These are phyloP conservation scores for Sebastes ruberrimus DNA, from an alignment of 2,797 vertebrate species.

Conservation along the genomic window DNA sequence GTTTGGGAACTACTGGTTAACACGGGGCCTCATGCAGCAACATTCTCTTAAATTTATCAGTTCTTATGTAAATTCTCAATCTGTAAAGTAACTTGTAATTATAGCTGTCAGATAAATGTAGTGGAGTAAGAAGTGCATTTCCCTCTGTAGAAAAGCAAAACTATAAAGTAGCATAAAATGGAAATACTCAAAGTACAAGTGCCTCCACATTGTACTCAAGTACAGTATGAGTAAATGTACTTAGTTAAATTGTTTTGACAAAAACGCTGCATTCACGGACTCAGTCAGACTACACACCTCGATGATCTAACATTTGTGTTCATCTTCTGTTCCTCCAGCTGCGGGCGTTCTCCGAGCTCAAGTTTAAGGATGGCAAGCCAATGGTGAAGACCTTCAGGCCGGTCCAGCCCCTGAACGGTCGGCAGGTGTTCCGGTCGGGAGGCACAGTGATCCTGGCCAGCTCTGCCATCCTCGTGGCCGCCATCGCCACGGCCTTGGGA, in stretches of 20 bases:
- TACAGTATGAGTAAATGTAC: background rate
- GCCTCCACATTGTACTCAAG: background rate
- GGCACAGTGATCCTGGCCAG: slow-evolving; percentile 60
- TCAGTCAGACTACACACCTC: background rate
- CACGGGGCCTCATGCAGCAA: background rate
- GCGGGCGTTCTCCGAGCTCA: slow-evolving; percentile 76
- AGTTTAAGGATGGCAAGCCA: slow-evolving; percentile 50
- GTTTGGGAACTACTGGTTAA: background rate
- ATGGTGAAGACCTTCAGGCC: slow-evolving; percentile 89
- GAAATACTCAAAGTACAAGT: background rate
- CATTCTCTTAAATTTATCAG: too few relatives aligned
- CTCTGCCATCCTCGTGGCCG: slow-evolving; percentile 52
- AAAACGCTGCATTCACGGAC: background rate
- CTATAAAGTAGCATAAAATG: background rate
- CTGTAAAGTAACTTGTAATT: background rate
- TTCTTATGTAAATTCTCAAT: background rate
- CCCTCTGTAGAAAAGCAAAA: background rate
- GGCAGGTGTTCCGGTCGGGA: slow-evolving; percentile 81
- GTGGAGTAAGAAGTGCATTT: background rate
- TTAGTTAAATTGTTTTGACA: background rate
- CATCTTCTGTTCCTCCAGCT: slow-evolving; percentile 73
- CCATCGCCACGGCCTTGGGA: slow-evolving; percentile 53
- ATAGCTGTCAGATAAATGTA: background rate
- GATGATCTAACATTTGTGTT: background rate
- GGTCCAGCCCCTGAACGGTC: slow-evolving; percentile 73